phyloP scores from a whole-genome alignment of 2,113 vertebrate species.

The Solea senegalensis region DNA sequence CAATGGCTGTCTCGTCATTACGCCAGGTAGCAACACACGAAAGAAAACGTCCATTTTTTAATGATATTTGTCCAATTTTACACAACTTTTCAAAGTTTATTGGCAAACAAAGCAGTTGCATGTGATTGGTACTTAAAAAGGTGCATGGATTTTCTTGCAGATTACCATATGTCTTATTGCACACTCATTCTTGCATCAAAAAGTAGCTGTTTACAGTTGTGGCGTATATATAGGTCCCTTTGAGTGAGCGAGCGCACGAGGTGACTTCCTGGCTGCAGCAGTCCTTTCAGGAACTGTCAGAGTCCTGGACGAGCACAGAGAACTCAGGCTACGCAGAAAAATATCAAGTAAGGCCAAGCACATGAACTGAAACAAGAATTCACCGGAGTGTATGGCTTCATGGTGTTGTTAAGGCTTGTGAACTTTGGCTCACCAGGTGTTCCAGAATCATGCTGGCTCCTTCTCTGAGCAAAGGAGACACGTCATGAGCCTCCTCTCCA shows the following conservation, averaged over 20 bases:
- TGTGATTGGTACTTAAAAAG: too few relatives aligned
- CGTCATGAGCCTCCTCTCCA: too few relatives aligned
- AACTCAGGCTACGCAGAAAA: conserved; percentile 48
- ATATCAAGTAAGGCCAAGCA: conserved; percentile 43
- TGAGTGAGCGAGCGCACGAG: conserved; percentile 37
- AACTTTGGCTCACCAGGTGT: too few relatives aligned
- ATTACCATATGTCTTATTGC: too few relatives aligned
- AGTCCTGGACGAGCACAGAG: conserved; percentile 18
- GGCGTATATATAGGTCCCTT: conserved; percentile 26
- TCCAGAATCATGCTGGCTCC: too few relatives aligned
- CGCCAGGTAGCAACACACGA: conserved; percentile 37
- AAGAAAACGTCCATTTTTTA: neutral
- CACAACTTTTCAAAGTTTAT: too few relatives aligned
- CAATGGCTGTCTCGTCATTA: conserved; percentile 46
- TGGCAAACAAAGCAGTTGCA: too few relatives aligned
- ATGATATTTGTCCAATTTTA: too few relatives aligned
- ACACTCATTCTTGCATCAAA: neutral
- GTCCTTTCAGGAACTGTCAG: conserved; percentile 41
- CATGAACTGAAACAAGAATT: conserved; percentile 8
- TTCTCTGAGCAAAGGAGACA: too few relatives aligned
- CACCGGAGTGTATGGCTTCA: too few relatives aligned
- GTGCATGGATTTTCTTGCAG: too few relatives aligned
- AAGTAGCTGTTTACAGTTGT: neutral
- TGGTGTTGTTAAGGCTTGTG: too few relatives aligned
- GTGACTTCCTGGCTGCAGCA: conserved; percentile 56